Evolutionary conservation across 1,140 invertebrate species (phyloP), one percentile per base, ranked within the genome.

Genomic region (Battus philenor): DNA sequence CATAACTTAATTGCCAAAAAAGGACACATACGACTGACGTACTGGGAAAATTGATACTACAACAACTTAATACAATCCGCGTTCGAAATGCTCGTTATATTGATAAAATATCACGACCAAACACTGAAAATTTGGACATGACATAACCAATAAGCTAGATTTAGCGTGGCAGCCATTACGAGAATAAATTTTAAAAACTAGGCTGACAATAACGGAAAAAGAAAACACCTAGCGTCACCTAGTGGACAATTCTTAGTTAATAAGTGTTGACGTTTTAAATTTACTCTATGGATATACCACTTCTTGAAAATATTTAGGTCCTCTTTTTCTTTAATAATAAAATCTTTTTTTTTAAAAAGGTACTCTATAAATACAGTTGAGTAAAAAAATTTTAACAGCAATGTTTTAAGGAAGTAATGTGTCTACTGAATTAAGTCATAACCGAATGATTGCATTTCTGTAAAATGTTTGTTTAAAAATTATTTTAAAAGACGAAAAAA

Each of bases 91-190:
- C 67, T 71, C 68, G 64, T 69, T 67, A 61, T 72, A 57, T 69
- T 67, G 50, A 56, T 48, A 38, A 44, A 59, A 55, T 60, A 59
- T 13, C 53, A 74, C 62, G 67, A 54, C 53, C 50, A 54, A 61
- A 59, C 55, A 67, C 50, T 47, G 43, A 64, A 62, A 65, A 57
- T 65, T 69, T 70, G 59, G 68, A 70, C 74, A 70, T 77, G 75
- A 79, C 71, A 84, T 81, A 84, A 84, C 78, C 77, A 84, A 71
- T 75, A 72, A 68, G 59, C 69, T 79, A 79, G 52, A 75, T 62
- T 74, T 56, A 80, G 76, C 76, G 74, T 81, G 78, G 78, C 80
- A 84, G 76, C 80, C 80, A 84, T 84, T 82, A 84, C 72, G 54
- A 77, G 74, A 77, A 79, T 81, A 78, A 75, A 81, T 75, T 78